Evolutionary conservation across 2,888 invertebrate genomes (phyloP).

Genomic region (Quadriops clusia): DNA sequence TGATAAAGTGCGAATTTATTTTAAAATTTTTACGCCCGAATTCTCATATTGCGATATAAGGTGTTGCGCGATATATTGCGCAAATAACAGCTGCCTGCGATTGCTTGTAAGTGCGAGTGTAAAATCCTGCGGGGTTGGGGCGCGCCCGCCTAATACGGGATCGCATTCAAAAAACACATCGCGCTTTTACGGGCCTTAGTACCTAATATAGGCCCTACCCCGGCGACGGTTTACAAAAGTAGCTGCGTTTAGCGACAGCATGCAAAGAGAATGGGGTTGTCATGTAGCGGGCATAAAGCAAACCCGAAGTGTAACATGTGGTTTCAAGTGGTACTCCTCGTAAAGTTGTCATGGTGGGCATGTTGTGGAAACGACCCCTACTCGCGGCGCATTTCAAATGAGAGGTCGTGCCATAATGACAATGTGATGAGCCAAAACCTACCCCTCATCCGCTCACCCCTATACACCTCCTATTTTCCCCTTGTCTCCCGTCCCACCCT

Average conservation of each 20-base stretch:
- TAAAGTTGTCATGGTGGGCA: conserved; percentile 38
- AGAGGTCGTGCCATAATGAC: conserved; percentile 34
- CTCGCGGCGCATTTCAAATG: conserved; percentile 35
- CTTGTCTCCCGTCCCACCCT: no score
- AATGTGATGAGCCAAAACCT: conserved; percentile 36
- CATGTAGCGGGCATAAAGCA: conserved; percentile 38
- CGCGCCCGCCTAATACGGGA: conserved; percentile 11
- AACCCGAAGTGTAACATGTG: conserved; percentile 39
- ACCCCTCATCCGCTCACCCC: no score
- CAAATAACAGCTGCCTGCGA: conserved; percentile 14
- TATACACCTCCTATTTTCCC: no score
- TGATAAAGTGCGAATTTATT: no score
- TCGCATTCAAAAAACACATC: conserved; percentile 14
- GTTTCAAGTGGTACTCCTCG: conserved; percentile 39
- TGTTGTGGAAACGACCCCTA: conserved; percentile 37
- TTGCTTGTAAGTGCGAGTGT: conserved; percentile 12
- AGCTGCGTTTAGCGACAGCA: conserved; percentile 14
- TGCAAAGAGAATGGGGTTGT: conserved; percentile 26
- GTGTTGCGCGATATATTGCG: conserved; percentile 13
- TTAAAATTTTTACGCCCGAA: no score
- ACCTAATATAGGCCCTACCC: conserved; percentile 19
- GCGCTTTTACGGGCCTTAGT: conserved; percentile 16
- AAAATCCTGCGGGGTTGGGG: conserved; percentile 8
- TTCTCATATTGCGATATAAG: conserved; percentile 14
- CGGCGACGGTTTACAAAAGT: conserved; percentile 18